Conservation (phyloP, 2,113 vertebrate genomes). For the Cynocephalus volans region DNA sequence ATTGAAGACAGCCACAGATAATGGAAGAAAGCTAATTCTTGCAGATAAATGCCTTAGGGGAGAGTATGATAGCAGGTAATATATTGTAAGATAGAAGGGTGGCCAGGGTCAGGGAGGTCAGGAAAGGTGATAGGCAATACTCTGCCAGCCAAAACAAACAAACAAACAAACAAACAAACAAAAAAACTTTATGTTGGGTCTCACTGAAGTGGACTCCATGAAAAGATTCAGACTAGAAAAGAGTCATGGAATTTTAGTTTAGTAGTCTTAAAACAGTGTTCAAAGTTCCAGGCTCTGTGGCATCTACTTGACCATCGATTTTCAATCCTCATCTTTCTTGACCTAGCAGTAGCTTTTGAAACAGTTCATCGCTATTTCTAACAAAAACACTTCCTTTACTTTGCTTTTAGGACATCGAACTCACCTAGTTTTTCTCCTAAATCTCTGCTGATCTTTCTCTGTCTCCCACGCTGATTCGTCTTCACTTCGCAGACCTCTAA, state of each 20-base stretch:
- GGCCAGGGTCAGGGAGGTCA: background rate
- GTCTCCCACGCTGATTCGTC: background rate
- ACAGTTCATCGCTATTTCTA: constrained; percentile 42
- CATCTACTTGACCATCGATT: background rate
- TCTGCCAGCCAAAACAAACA: background rate
- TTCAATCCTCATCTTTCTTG: constrained; percentile 25
- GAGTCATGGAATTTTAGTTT: background rate
- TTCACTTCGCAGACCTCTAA: background rate
- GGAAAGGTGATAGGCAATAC: background rate
- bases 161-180: background rate
- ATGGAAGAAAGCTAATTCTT: background rate
- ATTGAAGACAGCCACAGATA: background rate
- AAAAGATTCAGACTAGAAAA: constrained; percentile 43
- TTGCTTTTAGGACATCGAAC: background rate
- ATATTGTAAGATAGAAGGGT: background rate
- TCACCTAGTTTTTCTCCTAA: constrained; percentile 32
- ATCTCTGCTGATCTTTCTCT: constrained; percentile 2
- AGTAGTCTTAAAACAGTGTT: constrained; percentile 14
- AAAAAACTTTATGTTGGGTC: background rate
- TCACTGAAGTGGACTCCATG: background rate
- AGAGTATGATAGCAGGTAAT: background rate
- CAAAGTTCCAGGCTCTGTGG: background rate
- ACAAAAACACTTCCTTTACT: constrained; percentile 3
- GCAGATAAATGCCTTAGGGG: background rate
- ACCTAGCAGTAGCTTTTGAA: constrained; percentile 12